Base-by-base conservation (phyloP, 2,797 vertebrate genomes). In the Falco novaeseelandiae region DNA sequence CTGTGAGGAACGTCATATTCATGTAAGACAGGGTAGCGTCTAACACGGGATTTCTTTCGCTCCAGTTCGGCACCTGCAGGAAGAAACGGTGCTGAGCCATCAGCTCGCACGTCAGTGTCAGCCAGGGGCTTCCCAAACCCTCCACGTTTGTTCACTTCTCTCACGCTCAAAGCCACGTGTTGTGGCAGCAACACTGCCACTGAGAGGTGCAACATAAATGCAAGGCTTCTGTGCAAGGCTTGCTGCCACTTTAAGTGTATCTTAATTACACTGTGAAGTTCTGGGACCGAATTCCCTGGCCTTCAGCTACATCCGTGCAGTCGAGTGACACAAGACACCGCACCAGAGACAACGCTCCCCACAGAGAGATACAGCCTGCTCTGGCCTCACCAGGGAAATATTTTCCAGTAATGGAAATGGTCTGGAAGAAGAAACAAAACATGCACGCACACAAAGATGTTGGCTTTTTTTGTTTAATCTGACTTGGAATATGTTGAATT, bases 401-500 rank as follows among this genome's bases (percentile, higher is more conserved):
- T 38, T 70, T 61, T 26, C 78, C 42, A 4, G 32, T 19, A 23
- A 8, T 77, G 63, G 55, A 46, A 54, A 87, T 6, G 29, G 74
- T 13, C 65, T 86, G 94, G 72, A 66, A 52, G 86, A n/a, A 67
- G 81, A 71, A 96, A 61, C 81, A 92, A 77, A 90, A 77, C 83
- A 80, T 2, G 55, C 18, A 6, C 44, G 4, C 27, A 0, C 90
- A 86, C 61, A 74, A 81, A 96, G 79, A 91, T 26, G 38, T 57
- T 89, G 89, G 66, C 54, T 85, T 96, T 95, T 96, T 89, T 94
- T 96, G 95, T 87, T 91, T 67, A 71, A 59, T 94, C 66, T 93
- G 89, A 81, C 88, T 97, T 96, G 89, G 96, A 96, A 71, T 93
- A 70, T 11, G 92, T 76, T 95, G 87, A 96, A 96, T 86, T 26